Conservation (phyloP, 2,888 invertebrate genomes). For the Invenusta paracnida region DNA sequence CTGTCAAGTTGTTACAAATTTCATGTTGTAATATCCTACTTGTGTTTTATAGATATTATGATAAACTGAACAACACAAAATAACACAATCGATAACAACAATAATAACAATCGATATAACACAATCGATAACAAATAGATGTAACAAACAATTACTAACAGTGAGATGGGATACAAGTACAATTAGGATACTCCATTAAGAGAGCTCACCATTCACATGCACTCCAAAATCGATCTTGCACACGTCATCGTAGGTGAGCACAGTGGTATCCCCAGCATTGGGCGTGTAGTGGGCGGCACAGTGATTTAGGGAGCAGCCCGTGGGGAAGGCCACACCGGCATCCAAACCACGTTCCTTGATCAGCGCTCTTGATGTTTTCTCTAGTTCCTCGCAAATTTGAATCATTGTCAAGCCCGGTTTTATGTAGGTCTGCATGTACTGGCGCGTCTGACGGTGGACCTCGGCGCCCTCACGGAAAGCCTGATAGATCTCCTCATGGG, state of each 20-base stretch:
- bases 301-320: constrained; percentile 87
- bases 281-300: constrained; percentile 99
- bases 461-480: constrained; percentile 93
- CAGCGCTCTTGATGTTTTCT: constrained; percentile 79
- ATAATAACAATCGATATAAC: too few relatives aligned
- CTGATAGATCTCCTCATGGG: constrained; percentile 86
- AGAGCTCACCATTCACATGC: constrained; percentile 77
- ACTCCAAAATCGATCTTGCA: constrained; percentile 98
- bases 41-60: too few relatives aligned
- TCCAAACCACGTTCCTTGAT: constrained; percentile 90
- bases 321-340: constrained; percentile 81
- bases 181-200: too few relatives aligned
- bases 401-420: constrained; percentile 99
- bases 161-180: too few relatives aligned
- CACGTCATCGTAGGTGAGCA: constrained; percentile 88
- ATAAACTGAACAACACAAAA: too few relatives aligned
- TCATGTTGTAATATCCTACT: too few relatives aligned
- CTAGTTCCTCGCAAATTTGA: constrained; percentile 77
- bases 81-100: too few relatives aligned
- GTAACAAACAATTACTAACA: too few relatives aligned
- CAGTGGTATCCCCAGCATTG: constrained; percentile 92
- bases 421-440: constrained; percentile 84
- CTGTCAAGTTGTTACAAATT: too few relatives aligned
- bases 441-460: constrained; percentile 79
- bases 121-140: too few relatives aligned